Conservation (phyloP, 37 sponge, comb jelly and placozoan genomes). For the Diacarnus erythraeanus region DNA sequence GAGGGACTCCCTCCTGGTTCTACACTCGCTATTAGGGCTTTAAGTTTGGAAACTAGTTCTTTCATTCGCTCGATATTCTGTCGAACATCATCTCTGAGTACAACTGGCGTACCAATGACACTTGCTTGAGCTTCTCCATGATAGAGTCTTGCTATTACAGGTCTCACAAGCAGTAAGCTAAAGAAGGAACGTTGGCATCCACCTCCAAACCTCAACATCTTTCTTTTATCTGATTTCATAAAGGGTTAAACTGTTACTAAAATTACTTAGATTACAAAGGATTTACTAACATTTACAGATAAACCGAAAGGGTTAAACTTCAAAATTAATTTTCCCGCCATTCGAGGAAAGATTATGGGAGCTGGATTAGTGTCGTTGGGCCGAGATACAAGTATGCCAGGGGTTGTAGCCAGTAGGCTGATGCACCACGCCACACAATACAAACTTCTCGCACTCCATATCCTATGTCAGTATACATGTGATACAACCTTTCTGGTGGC, state of each 20-base stretch:
- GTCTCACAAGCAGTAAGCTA: neutral
- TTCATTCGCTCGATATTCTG: constrained; percentile 78
- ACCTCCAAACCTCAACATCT: constrained; percentile 12
- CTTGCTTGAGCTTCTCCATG: constrained; percentile 63
- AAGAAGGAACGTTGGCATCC: neutral
- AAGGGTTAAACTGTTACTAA: constrained; percentile 22
- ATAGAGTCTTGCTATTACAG: constrained; percentile 25
- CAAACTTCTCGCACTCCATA: constrained; percentile 59
- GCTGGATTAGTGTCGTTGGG: constrained; percentile 49
- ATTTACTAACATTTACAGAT: constrained; percentile 21
- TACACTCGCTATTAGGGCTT: constrained; percentile 27
- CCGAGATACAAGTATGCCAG: constrained; percentile 57
- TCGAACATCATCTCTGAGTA: constrained; percentile 69
- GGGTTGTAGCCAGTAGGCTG: constrained; percentile 24
- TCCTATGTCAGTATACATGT: constrained; percentile 26
- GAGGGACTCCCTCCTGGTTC: constrained; percentile 69
- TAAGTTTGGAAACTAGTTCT: constrained; percentile 60
- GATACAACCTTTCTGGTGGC: neutral
- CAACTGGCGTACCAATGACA: constrained; percentile 71
- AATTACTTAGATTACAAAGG: neutral
- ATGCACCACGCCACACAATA: constrained; percentile 49
- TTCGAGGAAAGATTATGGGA: constrained; percentile 56
- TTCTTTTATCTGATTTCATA: neutral
- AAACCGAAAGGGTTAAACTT: constrained; percentile 2
- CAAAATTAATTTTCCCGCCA: constrained; percentile 32